A percentile compares a stretch with the other conserved stretches of the same genome.
These are phyloP conservation scores for Pseudochirops cupreus DNA, from an alignment of 2,797 vertebrate genomes.

Conservation along the genomic window DNA sequence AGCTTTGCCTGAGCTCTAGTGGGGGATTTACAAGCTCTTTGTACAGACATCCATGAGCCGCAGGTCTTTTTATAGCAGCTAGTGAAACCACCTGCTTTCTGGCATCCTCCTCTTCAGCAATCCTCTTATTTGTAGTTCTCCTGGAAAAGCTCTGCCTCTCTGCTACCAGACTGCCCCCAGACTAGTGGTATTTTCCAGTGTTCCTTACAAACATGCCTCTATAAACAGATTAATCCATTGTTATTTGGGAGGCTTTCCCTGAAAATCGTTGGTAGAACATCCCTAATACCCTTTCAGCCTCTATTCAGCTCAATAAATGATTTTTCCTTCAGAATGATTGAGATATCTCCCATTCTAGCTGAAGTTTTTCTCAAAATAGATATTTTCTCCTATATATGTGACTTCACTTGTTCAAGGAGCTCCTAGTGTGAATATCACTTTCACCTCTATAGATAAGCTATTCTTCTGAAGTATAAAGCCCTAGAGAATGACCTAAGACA, in stretches of 20 bases:
- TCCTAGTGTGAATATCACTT: neutral
- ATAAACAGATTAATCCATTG: neutral
- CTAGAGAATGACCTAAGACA: neutral
- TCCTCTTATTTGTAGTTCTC: neutral
- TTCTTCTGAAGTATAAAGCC: neutral
- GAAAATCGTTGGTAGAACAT: neutral
- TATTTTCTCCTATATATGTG: neutral
- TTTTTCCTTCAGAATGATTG: neutral
- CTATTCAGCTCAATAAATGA: neutral
- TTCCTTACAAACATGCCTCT: neutral
- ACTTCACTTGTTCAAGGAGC: neutral
- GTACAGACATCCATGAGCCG: neutral
- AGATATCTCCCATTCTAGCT: neutral
- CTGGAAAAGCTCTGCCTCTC: neutral
- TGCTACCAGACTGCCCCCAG: neutral
- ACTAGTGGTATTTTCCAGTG: neutral
- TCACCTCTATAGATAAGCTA: neutral
- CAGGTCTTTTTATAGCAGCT: neutral
- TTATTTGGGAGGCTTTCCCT: neutral
- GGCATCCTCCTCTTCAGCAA: neutral
- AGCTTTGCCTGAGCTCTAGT: neutral
- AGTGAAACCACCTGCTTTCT: neutral
- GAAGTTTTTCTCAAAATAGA: neutral
- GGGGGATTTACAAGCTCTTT: neutral
- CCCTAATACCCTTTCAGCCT: neutral